A percentile compares a stretch with the other conserved stretches of the same genome.
Conservation (phyloP, 2,113 vertebrate genomes). For the Microtus oregoni region DNA sequence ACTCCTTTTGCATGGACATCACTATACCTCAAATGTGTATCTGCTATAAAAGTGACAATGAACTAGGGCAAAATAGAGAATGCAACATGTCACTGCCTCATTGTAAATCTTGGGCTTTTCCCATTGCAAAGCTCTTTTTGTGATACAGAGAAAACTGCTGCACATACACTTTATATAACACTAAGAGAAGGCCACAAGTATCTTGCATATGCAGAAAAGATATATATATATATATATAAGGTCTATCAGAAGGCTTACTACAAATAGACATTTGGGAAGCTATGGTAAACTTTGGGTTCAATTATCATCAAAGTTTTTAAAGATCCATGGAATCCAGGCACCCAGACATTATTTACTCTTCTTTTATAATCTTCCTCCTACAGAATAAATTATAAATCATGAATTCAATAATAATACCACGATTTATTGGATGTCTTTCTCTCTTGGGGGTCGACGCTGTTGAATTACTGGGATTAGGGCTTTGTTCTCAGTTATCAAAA, state of each 20-base stretch:
- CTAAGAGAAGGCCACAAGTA: background rate
- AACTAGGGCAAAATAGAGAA: background rate
- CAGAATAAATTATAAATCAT: constrained; percentile 28
- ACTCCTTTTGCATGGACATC: background rate
- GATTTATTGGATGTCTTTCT: constrained; percentile 33
- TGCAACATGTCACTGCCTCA: background rate
- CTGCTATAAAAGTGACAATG: background rate
- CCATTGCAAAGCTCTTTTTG: background rate
- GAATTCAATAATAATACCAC: constrained; percentile 42
- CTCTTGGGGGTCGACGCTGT: background rate
- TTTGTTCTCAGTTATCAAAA: background rate
- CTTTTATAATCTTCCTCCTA: background rate
- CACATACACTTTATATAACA: background rate
- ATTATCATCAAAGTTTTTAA: constrained; percentile 22
- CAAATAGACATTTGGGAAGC: background rate
- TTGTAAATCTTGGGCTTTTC: background rate
- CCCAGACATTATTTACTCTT: background rate
- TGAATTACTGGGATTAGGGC: constrained; percentile 43
- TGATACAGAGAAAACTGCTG: background rate
- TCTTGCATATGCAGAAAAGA: background rate
- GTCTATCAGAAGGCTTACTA: background rate
- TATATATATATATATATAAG: background rate
- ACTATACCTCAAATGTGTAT: background rate
- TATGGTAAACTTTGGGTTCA: background rate
- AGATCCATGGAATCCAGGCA: background rate